Base-by-base conservation (phyloP, 2,888 invertebrate genomes). In the Drosophila nr. medialis region DNA sequence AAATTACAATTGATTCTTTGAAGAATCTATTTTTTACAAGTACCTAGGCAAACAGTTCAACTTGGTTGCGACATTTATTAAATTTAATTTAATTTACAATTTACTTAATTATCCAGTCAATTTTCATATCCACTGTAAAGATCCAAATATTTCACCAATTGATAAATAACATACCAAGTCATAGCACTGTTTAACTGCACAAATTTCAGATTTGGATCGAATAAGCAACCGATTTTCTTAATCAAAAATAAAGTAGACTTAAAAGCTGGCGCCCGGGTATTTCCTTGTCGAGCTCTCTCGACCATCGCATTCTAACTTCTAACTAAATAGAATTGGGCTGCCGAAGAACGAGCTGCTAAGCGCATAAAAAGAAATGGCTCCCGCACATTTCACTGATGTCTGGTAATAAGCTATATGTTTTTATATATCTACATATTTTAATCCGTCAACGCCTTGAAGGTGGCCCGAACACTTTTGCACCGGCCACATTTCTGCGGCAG, bases 381-480 rank as follows among this genome's bases (percentile, higher is more conserved):
- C 34, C 34, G 13, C n/a, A 30, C 15, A 48, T 58, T 32, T 15
- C 11, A 13, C 55, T 29, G 8, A 27, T n/a, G 27, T 11, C 13
- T 49, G 27, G 5, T 10, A 50, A 27, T 54, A 40, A 30, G 13
- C 21, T 36, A 59, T 36, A 8, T 13, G 45, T 32, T 36, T 50
- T 4, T 34, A 42, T 6, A 36, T 18, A 30, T n/a, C 4, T 24
- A 49, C 21, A 38, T 48, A 56, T 48, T 51, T 64, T 13, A 24
- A 69, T 51, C 21, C 29, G 51, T 64, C 64, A 53, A 36, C 51
- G n/a, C 29, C 60, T 56, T 62, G 59, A 75, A 69, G 75, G 69
- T 7, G 18, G 24, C 54, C 18, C 66, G 50, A 45, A 4, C 45
- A 45, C 8, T 45, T 45, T 45, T 45, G 15, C 8, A 15, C 15